A percentile compares a stretch with the other conserved stretches of the same genome.
Evolutionary conservation across 2,797 vertebrate genomes (phyloP).

Genomic region (Hybognathus amarus): DNA sequence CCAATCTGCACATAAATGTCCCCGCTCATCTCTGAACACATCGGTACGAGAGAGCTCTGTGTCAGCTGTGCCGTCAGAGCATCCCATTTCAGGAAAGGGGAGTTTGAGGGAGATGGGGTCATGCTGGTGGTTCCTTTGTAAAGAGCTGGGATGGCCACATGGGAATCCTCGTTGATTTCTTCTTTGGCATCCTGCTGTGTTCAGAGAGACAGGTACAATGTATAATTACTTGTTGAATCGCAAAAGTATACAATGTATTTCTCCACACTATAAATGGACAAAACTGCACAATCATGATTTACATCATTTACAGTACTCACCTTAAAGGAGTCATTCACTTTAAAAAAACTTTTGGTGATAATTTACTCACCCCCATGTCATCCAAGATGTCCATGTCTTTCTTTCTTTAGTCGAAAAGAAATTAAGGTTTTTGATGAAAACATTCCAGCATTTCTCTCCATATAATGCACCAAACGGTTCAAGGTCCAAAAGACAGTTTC

Average conservation of each 20-base stretch:
- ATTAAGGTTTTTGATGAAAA: no score
- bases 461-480: no score
- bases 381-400: no score
- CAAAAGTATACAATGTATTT: neutral
- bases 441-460: no score
- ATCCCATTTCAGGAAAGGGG: conserved; percentile 72
- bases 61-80: conserved; percentile 68
- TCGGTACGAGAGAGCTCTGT: conserved; percentile 63
- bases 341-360: no score
- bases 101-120: conserved; percentile 51
- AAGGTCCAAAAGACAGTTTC: no score
- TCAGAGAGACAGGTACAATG: conserved; percentile 16
- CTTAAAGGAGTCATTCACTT: no score
- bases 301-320: neutral
- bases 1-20: conserved; percentile 77
- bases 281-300: neutral
- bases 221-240: neutral
- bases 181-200: conserved; percentile 54
- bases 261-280: neutral
- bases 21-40: conserved; percentile 68
- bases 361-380: no score
- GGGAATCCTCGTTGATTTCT: conserved; percentile 53
- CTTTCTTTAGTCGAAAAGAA: no score
- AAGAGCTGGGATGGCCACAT: conserved; percentile 67
- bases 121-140: conserved; percentile 51